Conservation (phyloP, 1,140 invertebrate species). For the Diuraphis noxia region DNA sequence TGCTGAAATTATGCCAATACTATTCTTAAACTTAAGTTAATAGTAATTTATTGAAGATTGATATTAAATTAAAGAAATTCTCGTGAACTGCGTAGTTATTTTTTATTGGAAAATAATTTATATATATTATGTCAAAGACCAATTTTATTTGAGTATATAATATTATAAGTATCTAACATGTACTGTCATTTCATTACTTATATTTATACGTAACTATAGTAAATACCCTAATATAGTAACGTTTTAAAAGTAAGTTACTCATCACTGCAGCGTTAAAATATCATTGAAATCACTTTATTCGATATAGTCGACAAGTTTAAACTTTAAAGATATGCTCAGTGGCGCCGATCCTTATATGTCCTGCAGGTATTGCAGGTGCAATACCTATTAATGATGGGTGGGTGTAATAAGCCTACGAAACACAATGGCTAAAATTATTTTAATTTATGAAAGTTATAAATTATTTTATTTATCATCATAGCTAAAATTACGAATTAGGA, state of each 20-base stretch:
- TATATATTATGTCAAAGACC: no score
- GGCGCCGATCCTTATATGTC: no score
- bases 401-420: no score
- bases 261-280: neutral
- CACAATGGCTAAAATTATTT: no score
- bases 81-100: neutral
- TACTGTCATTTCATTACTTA: neutral
- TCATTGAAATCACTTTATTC: neutral
- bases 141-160: neutral
- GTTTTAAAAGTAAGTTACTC: neutral
- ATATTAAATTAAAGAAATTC: neutral
- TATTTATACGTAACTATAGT: neutral
- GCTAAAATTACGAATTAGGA: no score
- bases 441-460: no score
- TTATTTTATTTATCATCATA: no score
- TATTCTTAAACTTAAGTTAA: neutral
- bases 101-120: neutral
- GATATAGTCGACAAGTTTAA: neutral
- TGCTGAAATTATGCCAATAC: neutral
- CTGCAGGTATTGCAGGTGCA: no score
- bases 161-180: neutral
- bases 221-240: neutral
- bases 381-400: no score
- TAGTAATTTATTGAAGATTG: neutral
- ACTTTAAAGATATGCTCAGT: neutral